A percentile compares a stretch with the other conserved stretches of the same genome.
Evolutionary conservation across 1,140 invertebrate genomes (phyloP).

Genomic region (Mamestra configurata): DNA sequence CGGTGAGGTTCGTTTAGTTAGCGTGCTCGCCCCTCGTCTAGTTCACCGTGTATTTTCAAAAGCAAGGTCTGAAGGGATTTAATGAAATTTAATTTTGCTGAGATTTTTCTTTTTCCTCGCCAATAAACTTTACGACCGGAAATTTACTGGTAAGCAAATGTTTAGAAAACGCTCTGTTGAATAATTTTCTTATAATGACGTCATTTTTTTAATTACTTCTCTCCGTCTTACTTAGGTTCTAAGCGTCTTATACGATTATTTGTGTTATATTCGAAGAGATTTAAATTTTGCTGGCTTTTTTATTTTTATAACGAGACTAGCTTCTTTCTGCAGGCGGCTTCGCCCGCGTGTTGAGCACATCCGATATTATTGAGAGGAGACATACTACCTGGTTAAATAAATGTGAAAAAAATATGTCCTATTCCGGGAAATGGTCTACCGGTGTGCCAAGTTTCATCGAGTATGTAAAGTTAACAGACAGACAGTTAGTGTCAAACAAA

Average conservation of each 20-base stretch:
- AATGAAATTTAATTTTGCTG: constrained; percentile 56
- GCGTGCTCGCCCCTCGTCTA: background rate
- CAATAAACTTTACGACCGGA: constrained; percentile 55
- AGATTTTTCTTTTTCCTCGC: constrained; percentile 47
- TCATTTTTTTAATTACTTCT: constrained; percentile 46
- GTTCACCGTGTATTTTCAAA: constrained; percentile 16
- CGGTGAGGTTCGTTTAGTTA: background rate
- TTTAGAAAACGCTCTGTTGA: constrained; percentile 46
- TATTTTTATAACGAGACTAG: background rate
- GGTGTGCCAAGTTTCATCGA: no score
- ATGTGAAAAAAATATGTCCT: no score
- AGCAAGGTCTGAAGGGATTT: constrained; percentile 46
- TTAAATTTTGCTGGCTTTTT: background rate
- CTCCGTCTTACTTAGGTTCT: background rate
- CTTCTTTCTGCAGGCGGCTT: no score
- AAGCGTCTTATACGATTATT: constrained; percentile 5
- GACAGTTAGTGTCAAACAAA: no score
- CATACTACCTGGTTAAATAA: no score
- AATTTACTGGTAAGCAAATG: constrained; percentile 52
- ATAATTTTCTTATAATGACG: constrained; percentile 46
- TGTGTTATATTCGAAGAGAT: background rate
- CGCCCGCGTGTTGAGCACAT: no score
- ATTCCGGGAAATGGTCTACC: no score
- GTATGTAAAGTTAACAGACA: no score
- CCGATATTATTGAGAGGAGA: no score